Evolutionary conservation across 2,888 invertebrate genomes (phyloP), one percentile per base, ranked within the genome.

Genomic region (Drosophila vallismaia): DNA sequence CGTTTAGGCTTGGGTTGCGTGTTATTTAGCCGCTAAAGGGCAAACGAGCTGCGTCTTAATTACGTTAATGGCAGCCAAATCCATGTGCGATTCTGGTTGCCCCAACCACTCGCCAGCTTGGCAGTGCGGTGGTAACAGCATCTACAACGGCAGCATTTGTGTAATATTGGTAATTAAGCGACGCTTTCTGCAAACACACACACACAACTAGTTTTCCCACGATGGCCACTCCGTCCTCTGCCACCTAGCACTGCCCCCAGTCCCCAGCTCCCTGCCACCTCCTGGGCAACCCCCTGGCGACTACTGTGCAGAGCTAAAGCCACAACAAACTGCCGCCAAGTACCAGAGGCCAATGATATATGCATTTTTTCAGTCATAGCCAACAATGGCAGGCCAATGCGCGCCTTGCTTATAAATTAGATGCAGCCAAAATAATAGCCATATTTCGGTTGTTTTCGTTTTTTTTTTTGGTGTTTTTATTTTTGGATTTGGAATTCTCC

Each of bases 351-450:
- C 82, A 82, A 83, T 88, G 82, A 82, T 83, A 88, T 84, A 84
- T 88, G 84, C 78, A 88, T 84, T 84, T 88, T 36, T 88, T 84
- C 78, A 84, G 14, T 19, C 40, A 26, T 38, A 31, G 45, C 66
- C 66, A 49, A 64, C 73, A 72, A 80, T 68, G 64, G 68, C 55
- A 52, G 64, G 64, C 67, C 67, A 70, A 70, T 77, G 73, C 71
- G 74, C 76, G 74, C 72, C 57, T 72, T 63, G 82, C 84, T 82
- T 86, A 88, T 88, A 84, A 84, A 84, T 88, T 88, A 77, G 84
- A 86, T 84, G 86, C 71, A 88, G 64, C 74, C 88, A 80, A 88
- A 84, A 88, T 86, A 88, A 84, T 83, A 84, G 83, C 81, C 86
- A 81, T 81, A 81, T 85, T 82, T 87, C 67, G 67, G 28, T 48